phyloP scores from a whole-genome alignment of 2,113 vertebrate genomes.

The Chamaea fasciata region DNA sequence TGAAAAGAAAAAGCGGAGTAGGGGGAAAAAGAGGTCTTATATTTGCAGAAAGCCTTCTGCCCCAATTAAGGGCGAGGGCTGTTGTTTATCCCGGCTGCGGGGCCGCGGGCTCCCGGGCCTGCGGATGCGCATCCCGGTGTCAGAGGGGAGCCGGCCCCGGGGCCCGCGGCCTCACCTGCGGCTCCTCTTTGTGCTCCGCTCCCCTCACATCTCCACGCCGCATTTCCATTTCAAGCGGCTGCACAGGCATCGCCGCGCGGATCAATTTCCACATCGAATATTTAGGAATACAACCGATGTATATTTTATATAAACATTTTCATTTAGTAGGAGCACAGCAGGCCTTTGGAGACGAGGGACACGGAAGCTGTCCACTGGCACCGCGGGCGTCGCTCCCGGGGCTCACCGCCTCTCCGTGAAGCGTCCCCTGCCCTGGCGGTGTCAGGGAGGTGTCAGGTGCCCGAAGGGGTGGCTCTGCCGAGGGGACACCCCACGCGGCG shows the following conservation, averaged over 20 bases:
- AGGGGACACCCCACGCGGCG: not conserved
- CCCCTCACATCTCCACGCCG: not conserved
- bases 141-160: slow-evolving; percentile 15
- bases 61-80: not conserved
- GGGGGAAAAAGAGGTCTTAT: not conserved
- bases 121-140: not conserved
- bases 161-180: not conserved
- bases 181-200: slow-evolving; percentile 29
- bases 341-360: not conserved
- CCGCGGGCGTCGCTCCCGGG: accelerated
- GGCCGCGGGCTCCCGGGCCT: not conserved
- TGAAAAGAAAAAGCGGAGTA: not conserved
- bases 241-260: not conserved
- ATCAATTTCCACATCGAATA: not conserved
- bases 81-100: not conserved
- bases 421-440: not conserved
- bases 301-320: not conserved
- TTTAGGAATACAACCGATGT: not conserved
- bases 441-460: not conserved
- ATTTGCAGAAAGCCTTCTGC: not conserved
- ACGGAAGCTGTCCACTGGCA: not conserved
- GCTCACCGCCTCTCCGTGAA: not conserved
- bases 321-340: not conserved
- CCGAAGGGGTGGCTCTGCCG: accelerated
- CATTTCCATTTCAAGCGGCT: slow-evolving; percentile 30